Evolutionary conservation across 2,113 vertebrate species (phyloP).

Genomic region (Ariopsis seemanni): DNA sequence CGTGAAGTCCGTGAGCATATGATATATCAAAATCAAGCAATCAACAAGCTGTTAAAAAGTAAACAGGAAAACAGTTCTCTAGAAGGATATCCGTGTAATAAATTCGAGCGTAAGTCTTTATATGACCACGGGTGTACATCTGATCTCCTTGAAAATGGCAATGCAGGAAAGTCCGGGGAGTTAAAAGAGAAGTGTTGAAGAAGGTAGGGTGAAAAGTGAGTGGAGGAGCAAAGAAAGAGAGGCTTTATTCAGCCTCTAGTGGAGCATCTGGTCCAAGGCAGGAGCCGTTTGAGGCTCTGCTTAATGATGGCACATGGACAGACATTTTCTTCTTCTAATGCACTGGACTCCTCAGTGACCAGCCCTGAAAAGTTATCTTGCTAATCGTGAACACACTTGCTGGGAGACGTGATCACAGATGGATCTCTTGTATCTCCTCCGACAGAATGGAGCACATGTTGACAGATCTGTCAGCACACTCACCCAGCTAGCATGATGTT

Average conservation of each 20-base stretch:
- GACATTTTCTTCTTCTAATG: background rate
- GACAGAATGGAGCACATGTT: background rate
- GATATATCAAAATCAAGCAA: background rate
- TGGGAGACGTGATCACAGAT: background rate
- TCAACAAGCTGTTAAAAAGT: background rate
- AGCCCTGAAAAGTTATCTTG: background rate
- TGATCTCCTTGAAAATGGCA: background rate
- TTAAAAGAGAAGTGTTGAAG: background rate
- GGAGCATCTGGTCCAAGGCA: background rate
- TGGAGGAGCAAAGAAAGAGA: background rate
- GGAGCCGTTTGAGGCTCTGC: constrained; percentile 1
- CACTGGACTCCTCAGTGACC: background rate
- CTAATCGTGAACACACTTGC: background rate
- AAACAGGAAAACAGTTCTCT: background rate
- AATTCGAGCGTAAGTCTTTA: background rate
- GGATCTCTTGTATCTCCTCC: background rate
- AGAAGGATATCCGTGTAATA: background rate
- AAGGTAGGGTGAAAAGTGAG: background rate
- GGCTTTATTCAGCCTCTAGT: background rate
- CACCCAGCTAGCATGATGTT: background rate
- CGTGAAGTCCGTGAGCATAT: background rate
- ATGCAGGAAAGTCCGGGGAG: background rate
- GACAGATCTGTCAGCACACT: constrained; percentile 16
- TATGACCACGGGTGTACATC: background rate
- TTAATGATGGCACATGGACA: constrained; percentile 10